Percentiles rank a stretch among this genome's conserved stretches.
Evolutionary conservation across 2,797 vertebrate species (phyloP).

Genomic region (Poliocrania exsul): DNA sequence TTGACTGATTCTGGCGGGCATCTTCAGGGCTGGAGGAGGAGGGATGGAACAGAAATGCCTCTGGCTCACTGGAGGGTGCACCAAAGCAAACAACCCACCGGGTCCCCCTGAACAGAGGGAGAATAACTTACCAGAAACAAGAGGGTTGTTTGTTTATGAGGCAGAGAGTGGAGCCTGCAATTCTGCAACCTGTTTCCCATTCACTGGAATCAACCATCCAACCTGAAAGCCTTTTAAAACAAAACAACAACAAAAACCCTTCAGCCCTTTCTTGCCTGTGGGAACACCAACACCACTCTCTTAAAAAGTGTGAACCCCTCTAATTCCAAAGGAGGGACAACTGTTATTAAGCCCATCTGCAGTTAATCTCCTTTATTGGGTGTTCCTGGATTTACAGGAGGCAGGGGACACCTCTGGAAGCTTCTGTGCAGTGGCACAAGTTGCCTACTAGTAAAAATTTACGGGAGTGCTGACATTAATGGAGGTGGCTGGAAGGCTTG

Average conservation of each 20-base stretch:
- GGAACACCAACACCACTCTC: not conserved
- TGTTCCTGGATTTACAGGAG: conserved; percentile 77
- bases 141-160: not conserved
- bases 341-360: conserved; percentile 67
- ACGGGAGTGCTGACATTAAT: conserved; percentile 73
- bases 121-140: conserved; percentile 27
- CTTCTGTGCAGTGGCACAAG: conserved; percentile 75
- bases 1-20: conserved; percentile 30
- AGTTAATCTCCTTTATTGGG: conserved; percentile 73
- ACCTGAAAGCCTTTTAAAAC: not conserved
- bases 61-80: not conserved
- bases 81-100: not conserved
- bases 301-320: conserved; percentile 3
- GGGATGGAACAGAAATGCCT: not conserved
- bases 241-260: not conserved
- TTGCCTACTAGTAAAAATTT: conserved; percentile 69
- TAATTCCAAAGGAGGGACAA: conserved; percentile 20
- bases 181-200: not conserved
- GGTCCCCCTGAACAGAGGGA: not conserved
- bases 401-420: conserved; percentile 65
- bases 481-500: conserved; percentile 53
- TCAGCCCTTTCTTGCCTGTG: not conserved
- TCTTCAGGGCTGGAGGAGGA: conserved; percentile 15
- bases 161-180: not conserved
- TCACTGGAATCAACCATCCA: not conserved